Evolutionary conservation across 30 jellyfish, hydroid and myxozoan genomes (phyloP), one percentile per base, ranked within the genome.

Genomic region (Cassiopea andromeda): DNA sequence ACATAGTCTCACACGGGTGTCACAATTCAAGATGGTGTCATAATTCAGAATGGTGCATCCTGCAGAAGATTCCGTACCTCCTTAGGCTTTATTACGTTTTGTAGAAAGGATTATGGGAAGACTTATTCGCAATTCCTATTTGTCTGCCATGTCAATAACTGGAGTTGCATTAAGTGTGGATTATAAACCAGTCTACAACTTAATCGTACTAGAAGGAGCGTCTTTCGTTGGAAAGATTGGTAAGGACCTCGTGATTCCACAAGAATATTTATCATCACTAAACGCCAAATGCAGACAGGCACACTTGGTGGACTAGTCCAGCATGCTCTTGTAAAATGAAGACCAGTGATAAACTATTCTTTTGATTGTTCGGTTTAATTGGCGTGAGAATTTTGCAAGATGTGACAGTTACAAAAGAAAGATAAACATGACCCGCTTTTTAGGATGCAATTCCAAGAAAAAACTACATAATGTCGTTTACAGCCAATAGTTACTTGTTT

Each of bases 141-240:
- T 4, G 79, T 70, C 79, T 70, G 79, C 79, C 79, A 54, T 70
- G 79, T 70, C 79, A 70, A 70, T 70, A 70, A 43, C 79, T 1
- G 6, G 79, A 70, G 27, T 70, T 70, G 27, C 79, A 1, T 7
- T 70, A 70, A 70, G 79, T 70, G 79, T 27, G 79, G 79, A 70
- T 70, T 70, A 70, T 19, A 70, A 27, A 70, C 50, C 79, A 70
- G 79, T 70, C 79, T 70, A 43, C 79, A 5, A 19, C 7, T 15
- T 70, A 70, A 70, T 70, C 79, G 43, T 70, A 15, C 43, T 70
- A 3, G 5, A 70, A 70, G 7, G 1, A 7, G 2, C 79, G 79
- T 70, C 79, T 70, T 54, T 43, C 50, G 8, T 70, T 6, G n/a
- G 79, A 15, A 66, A 6, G 75, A 14, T 2, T 5, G 64, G 9